Evolutionary conservation across 2,888 invertebrate genomes (phyloP).

Genomic region (Latrodectus hesperus): DNA sequence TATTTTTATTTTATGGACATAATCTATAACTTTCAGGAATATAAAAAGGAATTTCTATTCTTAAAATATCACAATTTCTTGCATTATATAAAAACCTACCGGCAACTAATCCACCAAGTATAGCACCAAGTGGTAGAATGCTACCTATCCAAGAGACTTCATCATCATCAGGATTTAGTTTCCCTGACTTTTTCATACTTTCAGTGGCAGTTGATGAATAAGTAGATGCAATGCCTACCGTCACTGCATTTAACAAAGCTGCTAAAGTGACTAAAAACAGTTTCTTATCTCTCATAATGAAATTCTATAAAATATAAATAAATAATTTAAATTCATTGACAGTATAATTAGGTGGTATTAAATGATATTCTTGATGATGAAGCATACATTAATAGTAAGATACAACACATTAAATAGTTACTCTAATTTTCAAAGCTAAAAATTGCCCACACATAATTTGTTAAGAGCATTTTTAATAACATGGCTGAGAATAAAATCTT

Average conservation of each 20-base stretch:
- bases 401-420: no score
- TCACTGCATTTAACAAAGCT: conserved; percentile 89
- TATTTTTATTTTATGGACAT: no score
- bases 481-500: no score
- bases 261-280: conserved; percentile 83
- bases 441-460: no score
- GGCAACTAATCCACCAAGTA: conserved; percentile 87
- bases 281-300: conserved; percentile 35
- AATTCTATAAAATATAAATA: not conserved
- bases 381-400: no score
- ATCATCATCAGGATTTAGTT: conserved; percentile 78
- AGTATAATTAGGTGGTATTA: not conserved
- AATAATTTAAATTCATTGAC: not conserved
- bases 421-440: no score
- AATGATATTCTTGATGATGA: no score
- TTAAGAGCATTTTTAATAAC: no score
- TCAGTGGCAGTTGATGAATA: conserved; percentile 90
- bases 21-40: no score
- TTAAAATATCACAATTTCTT: no score
- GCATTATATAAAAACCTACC: conserved; percentile 77
- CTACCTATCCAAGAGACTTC: conserved; percentile 92
- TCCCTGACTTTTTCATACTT: conserved; percentile 80
- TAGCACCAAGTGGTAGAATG: conserved; percentile 89
- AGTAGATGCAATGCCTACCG: conserved; percentile 90
- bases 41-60: no score